These are phyloP conservation scores for Cataglyphis cursor DNA, from an alignment of 2,888 invertebrate genomes.

Conservation along the genomic window DNA sequence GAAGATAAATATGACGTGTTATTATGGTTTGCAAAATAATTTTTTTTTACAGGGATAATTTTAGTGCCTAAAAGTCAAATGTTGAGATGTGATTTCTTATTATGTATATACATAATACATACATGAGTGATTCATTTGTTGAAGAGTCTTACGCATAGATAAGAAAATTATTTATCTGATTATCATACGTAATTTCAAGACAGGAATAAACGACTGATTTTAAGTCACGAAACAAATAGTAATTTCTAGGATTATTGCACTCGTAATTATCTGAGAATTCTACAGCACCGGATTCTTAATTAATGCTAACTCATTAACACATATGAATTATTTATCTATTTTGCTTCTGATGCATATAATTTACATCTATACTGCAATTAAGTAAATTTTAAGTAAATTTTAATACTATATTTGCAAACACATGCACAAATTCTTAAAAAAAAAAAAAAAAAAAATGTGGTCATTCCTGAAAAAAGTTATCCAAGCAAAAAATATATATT, in stretches of 20 bases:
- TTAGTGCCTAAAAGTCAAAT: neutral
- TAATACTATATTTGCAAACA: slow-evolving; percentile 20
- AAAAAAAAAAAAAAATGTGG: neutral
- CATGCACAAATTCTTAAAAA: neutral
- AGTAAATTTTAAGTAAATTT: slow-evolving; percentile 28
- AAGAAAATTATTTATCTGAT: slow-evolving; percentile 26
- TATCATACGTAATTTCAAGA: slow-evolving; percentile 11
- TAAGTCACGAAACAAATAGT: slow-evolving; percentile 6
- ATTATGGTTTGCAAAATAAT: neutral
- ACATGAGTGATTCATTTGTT: neutral
- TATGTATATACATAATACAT: neutral
- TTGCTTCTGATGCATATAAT: slow-evolving; percentile 36
- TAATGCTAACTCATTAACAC: slow-evolving; percentile 45
- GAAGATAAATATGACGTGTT: neutral
- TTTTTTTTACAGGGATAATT: neutral
- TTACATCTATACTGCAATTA: slow-evolving; percentile 35
- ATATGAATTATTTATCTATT: slow-evolving; percentile 54
- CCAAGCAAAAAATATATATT: neutral
- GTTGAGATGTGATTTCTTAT: neutral
- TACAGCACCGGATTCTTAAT: slow-evolving; percentile 35
- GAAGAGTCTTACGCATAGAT: neutral
- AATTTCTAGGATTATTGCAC: slow-evolving; percentile 42
- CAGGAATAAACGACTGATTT: slow-evolving; percentile 14
- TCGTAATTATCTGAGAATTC: slow-evolving; percentile 40
- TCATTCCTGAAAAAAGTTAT: neutral